phyloP scores from a whole-genome alignment of 2,888 invertebrate genomes.

The Steinernema hermaphroditum region DNA sequence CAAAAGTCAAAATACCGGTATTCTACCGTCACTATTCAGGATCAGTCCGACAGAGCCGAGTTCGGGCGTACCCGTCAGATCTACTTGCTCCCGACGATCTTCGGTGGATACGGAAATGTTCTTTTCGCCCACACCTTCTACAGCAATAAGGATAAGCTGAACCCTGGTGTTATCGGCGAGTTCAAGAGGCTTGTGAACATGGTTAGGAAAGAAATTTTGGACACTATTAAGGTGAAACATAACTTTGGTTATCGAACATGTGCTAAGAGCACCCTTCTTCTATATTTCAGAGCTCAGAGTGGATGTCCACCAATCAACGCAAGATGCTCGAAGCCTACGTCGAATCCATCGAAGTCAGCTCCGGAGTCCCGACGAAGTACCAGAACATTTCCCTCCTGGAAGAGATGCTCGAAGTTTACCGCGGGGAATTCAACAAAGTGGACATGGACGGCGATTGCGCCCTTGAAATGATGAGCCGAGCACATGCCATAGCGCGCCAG shows the following conservation, averaged over 20 bases:
- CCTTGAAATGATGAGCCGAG: not conserved
- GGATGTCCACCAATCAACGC: not conserved
- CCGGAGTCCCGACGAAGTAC: not conserved
- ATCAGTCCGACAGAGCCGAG: too few species aligned
- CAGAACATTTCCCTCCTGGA: not conserved
- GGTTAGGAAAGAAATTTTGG: not conserved
- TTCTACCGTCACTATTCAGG: not conserved
- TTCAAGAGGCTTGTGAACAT: not conserved
- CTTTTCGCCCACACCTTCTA: not conserved
- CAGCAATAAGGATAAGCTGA: not conserved
- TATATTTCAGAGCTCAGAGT: not conserved
- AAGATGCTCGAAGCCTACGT: not conserved
- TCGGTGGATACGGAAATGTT: not conserved
- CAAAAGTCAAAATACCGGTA: not conserved
- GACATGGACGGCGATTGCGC: not conserved
- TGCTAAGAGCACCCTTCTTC: too few species aligned
- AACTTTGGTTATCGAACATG: too few species aligned
- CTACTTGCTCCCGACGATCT: too few species aligned
- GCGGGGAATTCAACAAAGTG: not conserved
- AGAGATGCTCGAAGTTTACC: not conserved
- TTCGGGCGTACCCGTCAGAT: too few species aligned
- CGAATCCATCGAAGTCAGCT: not conserved
- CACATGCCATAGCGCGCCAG: not conserved
- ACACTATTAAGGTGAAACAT: not conserved
- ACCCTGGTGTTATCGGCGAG: not conserved